Evolutionary conservation across 2,888 invertebrate species (phyloP), one percentile per base, ranked within the genome.

Genomic region (Dicranocentrus wangi): DNA sequence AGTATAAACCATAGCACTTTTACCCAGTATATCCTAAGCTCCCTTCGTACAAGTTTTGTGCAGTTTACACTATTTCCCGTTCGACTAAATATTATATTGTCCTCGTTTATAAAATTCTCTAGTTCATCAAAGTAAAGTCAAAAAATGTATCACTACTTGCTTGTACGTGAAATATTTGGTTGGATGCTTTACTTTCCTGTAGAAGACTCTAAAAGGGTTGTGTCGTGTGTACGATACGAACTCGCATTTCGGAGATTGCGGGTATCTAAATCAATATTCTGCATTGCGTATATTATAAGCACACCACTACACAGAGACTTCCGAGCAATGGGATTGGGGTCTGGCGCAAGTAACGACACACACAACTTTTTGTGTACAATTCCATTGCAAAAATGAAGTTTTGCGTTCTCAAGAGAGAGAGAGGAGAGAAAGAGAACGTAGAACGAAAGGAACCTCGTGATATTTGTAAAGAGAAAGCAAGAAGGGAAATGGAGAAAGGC

Each of bases 221-320:
- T n/a, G n/a, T n/a, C n/a, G n/a, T n/a, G n/a, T n/a, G n/a, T n/a
- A n/a, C n/a, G n/a, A n/a, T n/a, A n/a, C n/a, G n/a, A n/a, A 17
- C 32, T 32, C 69, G 51, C 53, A 51, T 58, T 73, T 66, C 51
- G 69, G 77, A 79, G 77, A 77, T 81, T 79, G 79, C 76, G 73
- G 79, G 83, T 51, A 66, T 72, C 72, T 60, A 61, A 81, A 83
- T 83, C 83, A 81, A 83, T 83, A 83, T 83, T 83, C 83, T 83
- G 83, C 83, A 83, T 70, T 83, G 83, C 83, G 83, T 83, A 83
- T 42, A 81, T 68, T 71, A 60, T 60, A 60, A 47, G 47, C 17
- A 47, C n/a, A 39, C 7, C 8, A 10, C 32, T 47, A 47, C 47
- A 47, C 8, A 47, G 55, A 19, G 2, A 47, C 47, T 13, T 39